These are phyloP conservation scores for Pristiophorus japonicus DNA, from an alignment of 2,113 vertebrate genomes.

Conservation along the genomic window DNA sequence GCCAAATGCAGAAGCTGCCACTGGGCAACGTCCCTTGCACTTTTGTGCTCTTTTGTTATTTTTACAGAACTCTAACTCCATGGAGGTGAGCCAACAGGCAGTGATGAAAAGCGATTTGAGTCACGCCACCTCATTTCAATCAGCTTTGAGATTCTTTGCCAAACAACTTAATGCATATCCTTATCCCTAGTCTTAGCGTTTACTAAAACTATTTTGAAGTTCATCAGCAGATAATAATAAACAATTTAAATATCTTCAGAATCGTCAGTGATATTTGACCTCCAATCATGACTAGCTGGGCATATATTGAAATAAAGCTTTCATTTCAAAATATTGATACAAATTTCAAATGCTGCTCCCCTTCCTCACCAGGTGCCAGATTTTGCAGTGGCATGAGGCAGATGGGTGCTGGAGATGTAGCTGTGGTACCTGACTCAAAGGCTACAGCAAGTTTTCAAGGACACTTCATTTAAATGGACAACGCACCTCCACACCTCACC, in stretches of 20 bases:
- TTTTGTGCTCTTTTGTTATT: not conserved
- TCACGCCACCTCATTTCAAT: not conserved
- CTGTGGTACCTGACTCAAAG: too few species aligned
- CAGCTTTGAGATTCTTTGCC: not conserved
- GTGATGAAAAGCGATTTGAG: not conserved
- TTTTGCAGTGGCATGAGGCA: too few species aligned
- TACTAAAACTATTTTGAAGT: not conserved
- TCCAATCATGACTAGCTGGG: not conserved
- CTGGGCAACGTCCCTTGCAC: not conserved
- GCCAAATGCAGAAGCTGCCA: slow-evolving; percentile 2
- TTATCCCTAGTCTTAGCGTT: not conserved
- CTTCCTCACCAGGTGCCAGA: too few species aligned
- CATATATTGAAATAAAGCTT: too few species aligned
- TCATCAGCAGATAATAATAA: not conserved
- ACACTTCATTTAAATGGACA: too few species aligned
- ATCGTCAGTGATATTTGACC: not conserved
- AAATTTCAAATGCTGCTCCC: too few species aligned
- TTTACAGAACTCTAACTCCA: not conserved
- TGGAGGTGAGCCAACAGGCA: not conserved
- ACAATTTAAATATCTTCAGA: not conserved
- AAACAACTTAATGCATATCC: not conserved
- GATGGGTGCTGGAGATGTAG: too few species aligned
- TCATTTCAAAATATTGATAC: too few species aligned
- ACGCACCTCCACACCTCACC: too few species aligned
- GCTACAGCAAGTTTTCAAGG: too few species aligned